Evolutionary conservation across 1,140 invertebrate genomes (phyloP).

Genomic region (Alviniconcha marisindica): DNA sequence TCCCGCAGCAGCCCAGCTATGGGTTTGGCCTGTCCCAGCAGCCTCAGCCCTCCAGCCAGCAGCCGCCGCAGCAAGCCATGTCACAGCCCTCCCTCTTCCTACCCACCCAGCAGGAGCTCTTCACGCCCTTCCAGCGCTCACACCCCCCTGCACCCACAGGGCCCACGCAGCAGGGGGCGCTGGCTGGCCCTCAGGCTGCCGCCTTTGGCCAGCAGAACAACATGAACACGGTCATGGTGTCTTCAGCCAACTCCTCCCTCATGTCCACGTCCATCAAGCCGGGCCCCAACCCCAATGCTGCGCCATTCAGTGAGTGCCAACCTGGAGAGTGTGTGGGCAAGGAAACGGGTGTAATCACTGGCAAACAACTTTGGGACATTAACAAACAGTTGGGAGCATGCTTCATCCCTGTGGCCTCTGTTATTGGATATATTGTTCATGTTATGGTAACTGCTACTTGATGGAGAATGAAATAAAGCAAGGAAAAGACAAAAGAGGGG

Average conservation of each 20-base stretch:
- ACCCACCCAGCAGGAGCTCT: conserved; percentile 57
- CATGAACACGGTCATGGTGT: conserved; percentile 92
- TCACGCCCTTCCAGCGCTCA: conserved; percentile 46
- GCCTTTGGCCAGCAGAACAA: conserved; percentile 64
- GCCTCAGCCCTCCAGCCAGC: conserved; percentile 80
- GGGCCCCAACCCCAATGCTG: conserved; percentile 76
- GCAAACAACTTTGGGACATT: too few relatives aligned
- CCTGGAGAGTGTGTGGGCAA: too few relatives aligned
- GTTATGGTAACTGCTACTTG: too few relatives aligned
- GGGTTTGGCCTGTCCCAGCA: conserved; percentile 83
- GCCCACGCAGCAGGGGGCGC: conserved; percentile 76
- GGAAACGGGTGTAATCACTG: too few relatives aligned
- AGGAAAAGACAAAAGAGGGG: too few relatives aligned
- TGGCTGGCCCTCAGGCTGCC: conserved; percentile 63
- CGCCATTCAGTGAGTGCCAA: conserved; percentile 63
- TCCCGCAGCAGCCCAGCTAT: conserved; percentile 79
- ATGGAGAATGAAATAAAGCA: too few relatives aligned
- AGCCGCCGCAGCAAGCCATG: conserved; percentile 78
- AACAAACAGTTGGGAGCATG: too few relatives aligned
- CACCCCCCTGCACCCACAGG: conserved; percentile 35
- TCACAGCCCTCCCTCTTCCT: conserved; percentile 69
- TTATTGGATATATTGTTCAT: too few relatives aligned
- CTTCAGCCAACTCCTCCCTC: conserved; percentile 89
- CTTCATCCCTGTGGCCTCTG: too few relatives aligned
- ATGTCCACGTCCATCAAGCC: conserved; percentile 94